Conservation (phyloP, 2,888 invertebrate species). For the Ormyrus labotus region DNA sequence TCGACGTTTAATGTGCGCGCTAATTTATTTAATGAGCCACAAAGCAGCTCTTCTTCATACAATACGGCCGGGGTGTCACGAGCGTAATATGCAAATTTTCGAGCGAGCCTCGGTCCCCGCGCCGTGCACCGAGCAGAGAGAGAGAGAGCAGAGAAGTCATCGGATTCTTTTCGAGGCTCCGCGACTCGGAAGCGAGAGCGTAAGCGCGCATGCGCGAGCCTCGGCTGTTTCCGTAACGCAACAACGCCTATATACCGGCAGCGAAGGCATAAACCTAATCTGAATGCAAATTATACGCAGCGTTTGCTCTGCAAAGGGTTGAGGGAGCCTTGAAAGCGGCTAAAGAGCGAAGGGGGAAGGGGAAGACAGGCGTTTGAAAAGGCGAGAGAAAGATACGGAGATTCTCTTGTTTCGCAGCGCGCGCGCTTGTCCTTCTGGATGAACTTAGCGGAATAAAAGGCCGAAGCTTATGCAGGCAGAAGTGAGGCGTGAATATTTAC, state of each 20-base stretch:
- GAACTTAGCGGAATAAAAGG: neutral
- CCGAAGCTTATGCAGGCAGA: neutral
- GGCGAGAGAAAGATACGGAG: neutral
- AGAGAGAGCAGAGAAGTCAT: neutral
- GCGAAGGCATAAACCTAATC: constrained; percentile 50
- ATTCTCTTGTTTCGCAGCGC: constrained; percentile 5
- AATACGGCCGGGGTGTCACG: neutral
- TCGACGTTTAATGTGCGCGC: constrained; percentile 28
- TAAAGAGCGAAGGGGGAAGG: constrained; percentile 11
- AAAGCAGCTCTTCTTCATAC: constrained; percentile 4
- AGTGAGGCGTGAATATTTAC: neutral
- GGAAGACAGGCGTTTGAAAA: constrained; percentile 7
- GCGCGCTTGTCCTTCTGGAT: constrained; percentile 14
- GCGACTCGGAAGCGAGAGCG: too few relatives aligned
- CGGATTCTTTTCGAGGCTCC: constrained; percentile 12
- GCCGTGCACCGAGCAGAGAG: too few relatives aligned
- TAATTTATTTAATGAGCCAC: constrained; percentile 50
- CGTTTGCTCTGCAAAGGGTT: neutral
- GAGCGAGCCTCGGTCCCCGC: neutral
- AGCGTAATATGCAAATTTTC: constrained; percentile 39
- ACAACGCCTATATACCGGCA: neutral
- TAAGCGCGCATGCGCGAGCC: neutral
- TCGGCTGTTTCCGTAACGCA: neutral
- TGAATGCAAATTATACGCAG: constrained; percentile 50
- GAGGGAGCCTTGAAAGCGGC: constrained; percentile 18